phyloP scores from a whole-genome alignment of 1,140 invertebrate genomes.

The Reticulitermes speratus region DNA sequence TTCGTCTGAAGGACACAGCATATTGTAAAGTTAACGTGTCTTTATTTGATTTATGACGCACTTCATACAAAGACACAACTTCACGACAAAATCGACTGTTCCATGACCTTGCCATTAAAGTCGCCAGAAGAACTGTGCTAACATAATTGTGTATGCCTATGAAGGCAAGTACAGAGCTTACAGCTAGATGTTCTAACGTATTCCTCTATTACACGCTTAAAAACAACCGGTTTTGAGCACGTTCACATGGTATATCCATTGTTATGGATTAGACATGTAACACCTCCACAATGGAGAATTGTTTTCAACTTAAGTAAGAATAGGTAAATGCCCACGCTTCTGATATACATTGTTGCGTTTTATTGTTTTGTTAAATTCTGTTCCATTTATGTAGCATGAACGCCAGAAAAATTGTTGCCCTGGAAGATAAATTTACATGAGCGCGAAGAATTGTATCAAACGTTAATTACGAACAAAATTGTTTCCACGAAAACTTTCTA shows the following conservation, averaged over 20 bases:
- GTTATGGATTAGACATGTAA: not conserved
- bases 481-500: not conserved
- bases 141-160: not conserved
- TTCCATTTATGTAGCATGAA: not conserved
- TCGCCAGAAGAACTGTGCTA: not conserved
- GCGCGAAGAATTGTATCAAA: not conserved
- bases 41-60: too few species aligned
- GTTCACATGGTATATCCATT: not conserved
- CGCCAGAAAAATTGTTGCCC: not conserved
- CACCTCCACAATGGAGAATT: not conserved
- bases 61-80: too few species aligned
- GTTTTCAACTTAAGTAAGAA: not conserved
- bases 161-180: not conserved
- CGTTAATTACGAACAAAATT: not conserved
- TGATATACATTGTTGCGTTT: not conserved
- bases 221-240: constrained; percentile 13
- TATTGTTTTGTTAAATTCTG: not conserved
- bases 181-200: not conserved
- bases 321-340: not conserved
- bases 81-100: not conserved
- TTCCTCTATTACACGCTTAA: not conserved
- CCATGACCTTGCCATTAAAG: not conserved
- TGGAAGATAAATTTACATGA: not conserved
- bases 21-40: too few species aligned
- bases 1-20: too few species aligned